A percentile compares a stretch with the other conserved stretches of the same genome.
These are phyloP conservation scores for Hoplodrina blanda DNA, from an alignment of 2,888 invertebrate genomes.

Conservation along the genomic window DNA sequence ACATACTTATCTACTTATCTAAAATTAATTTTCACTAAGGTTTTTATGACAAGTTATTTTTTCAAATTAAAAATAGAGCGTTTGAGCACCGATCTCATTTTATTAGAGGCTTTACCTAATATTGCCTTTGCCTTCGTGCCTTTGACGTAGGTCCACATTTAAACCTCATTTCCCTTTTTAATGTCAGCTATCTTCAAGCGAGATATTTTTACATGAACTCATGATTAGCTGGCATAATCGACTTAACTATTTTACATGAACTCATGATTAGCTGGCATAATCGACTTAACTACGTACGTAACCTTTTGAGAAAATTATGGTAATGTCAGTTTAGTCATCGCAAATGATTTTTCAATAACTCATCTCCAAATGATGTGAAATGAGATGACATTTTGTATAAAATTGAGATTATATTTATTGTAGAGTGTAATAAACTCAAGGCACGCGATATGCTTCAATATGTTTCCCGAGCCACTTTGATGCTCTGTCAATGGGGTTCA, in stretches of 20 bases:
- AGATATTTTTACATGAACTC: conserved; percentile 10
- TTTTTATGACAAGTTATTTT: not conserved
- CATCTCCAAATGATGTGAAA: too few species aligned
- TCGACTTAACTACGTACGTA: not conserved
- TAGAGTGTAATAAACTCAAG: not conserved
- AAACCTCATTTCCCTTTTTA: conserved; percentile 29
- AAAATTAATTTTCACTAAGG: not conserved
- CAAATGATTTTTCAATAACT: too few species aligned
- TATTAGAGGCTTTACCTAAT: conserved; percentile 7
- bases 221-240: not conserved
- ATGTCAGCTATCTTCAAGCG: not conserved
- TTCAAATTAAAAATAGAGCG: not conserved
- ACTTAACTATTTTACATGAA: conserved; percentile 8
- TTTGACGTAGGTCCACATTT: conserved; percentile 8
- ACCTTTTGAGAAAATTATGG: too few species aligned
- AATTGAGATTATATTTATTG: too few species aligned
- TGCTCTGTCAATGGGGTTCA: conserved; percentile 29
- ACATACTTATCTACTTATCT: not conserved
- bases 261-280: not conserved
- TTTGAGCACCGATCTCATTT: conserved; percentile 13
- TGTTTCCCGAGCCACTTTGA: conserved; percentile 14
- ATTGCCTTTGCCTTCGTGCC: not conserved
- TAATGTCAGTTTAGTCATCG: too few species aligned
- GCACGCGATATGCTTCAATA: conserved; percentile 1
- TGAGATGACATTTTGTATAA: too few species aligned